Evolutionary conservation across 2,797 vertebrate species (phyloP).

Genomic region (Hippocampus kuda): DNA sequence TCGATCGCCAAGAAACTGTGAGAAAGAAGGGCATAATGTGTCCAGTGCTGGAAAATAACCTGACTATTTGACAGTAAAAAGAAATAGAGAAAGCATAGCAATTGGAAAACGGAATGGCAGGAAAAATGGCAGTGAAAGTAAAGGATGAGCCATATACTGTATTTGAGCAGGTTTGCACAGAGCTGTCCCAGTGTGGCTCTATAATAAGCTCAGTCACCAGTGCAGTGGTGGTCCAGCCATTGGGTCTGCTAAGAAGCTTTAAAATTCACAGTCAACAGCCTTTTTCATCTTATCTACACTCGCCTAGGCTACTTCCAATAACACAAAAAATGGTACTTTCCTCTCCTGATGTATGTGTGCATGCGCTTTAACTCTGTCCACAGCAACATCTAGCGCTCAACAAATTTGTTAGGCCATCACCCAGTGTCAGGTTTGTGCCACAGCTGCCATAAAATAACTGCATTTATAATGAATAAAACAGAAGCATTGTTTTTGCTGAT

Average conservation of each 20-base stretch:
- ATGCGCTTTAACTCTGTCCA: not conserved
- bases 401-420: not conserved
- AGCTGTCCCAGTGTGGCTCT: constrained; percentile 45
- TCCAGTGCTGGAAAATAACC: constrained; percentile 22
- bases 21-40: constrained; percentile 32
- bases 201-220: constrained; percentile 72
- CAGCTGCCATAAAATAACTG: not conserved
- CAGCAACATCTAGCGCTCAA: not conserved
- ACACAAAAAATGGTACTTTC: constrained; percentile 29
- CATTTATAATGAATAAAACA: not conserved
- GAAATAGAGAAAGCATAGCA: constrained; percentile 24
- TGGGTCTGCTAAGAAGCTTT: constrained; percentile 64
- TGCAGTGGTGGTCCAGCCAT: constrained; percentile 69
- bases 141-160: constrained; percentile 9
- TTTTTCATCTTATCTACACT: constrained; percentile 6
- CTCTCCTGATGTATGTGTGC: constrained; percentile 27
- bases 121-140: constrained; percentile 21
- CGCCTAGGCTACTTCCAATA: constrained; percentile 5
- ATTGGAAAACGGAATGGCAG: constrained; percentile 18
- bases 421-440: not conserved
- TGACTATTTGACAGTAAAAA: constrained; percentile 41
- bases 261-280: constrained; percentile 46
- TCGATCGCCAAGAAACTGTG: constrained; percentile 15
- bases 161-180: constrained; percentile 3
- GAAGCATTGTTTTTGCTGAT: not conserved